Evolutionary conservation across 1,140 invertebrate genomes (phyloP).

Genomic region (Cylas formicarius): DNA sequence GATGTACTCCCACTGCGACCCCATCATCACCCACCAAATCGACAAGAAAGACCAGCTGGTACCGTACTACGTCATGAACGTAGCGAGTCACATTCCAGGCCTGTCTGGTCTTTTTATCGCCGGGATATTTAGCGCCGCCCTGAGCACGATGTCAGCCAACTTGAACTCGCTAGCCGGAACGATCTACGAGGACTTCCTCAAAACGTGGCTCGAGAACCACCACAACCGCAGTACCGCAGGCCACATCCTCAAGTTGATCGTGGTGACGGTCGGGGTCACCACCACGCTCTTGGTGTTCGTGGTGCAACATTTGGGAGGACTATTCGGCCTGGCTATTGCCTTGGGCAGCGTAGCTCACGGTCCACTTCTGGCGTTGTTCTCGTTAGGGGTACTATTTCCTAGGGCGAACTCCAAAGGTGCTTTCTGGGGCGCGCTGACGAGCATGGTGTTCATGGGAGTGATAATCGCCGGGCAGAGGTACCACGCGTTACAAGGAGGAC

Average conservation of each 20-base stretch:
- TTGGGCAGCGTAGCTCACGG: constrained; percentile 57
- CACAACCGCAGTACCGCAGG: constrained; percentile 44
- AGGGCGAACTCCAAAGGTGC: constrained; percentile 52
- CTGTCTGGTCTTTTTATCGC: constrained; percentile 58
- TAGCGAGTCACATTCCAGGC: constrained; percentile 45
- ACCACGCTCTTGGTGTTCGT: constrained; percentile 54
- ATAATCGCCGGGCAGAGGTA: constrained; percentile 3
- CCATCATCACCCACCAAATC: constrained; percentile 50
- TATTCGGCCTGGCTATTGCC: constrained; percentile 54
- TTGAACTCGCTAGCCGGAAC: constrained; percentile 61
- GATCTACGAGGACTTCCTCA: constrained; percentile 58
- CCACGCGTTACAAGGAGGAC: background rate
- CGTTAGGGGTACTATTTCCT: constrained; percentile 59
- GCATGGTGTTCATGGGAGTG: background rate
- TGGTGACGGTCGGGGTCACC: constrained; percentile 51
- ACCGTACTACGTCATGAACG: constrained; percentile 50
- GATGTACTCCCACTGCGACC: constrained; percentile 66
- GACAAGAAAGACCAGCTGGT: constrained; percentile 45
- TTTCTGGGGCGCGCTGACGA: constrained; percentile 22
- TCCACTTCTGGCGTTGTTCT: constrained; percentile 58
- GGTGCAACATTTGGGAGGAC: constrained; percentile 52
- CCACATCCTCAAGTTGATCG: constrained; percentile 51
- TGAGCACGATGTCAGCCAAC: constrained; percentile 57
- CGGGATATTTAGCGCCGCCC: constrained; percentile 58
- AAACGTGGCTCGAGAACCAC: constrained; percentile 38